Evolutionary conservation across 2,113 vertebrate genomes (phyloP), one percentile per base, ranked within the genome.

Genomic region (Ctenomys sociabilis): DNA sequence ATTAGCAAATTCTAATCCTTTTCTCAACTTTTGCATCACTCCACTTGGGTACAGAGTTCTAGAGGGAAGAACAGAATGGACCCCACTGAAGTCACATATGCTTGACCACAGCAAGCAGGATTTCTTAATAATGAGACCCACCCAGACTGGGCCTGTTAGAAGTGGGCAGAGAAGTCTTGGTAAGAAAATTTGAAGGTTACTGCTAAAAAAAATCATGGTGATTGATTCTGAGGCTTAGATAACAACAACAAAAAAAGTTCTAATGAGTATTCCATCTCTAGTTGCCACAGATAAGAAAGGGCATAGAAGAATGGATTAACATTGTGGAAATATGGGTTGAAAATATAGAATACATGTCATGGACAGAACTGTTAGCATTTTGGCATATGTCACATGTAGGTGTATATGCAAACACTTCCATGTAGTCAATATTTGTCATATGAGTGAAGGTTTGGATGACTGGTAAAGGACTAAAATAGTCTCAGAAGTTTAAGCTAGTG

Each of bases 361-460:
- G 96, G 37, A 87, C 35, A 95, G 85, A 92, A 80, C n/a, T 93
- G 26, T 66, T 95, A 97, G 95, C 8, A 84, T 97, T 95, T 73
- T 49, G 14, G 3, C 93, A 17, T 91, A 16, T 85, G 43, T 57
- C 14, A 26, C 26, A 45, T 83, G 3, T 40, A 4, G 70, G 19
- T n/a, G 30, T 11, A 17, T 3, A 1, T 54, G 35, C 35, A 17
- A 19, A n/a, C 64, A 14, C 13, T 70, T 37, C 24, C n/a, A 28
- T 13, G 1, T 8, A 17, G 4, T 77, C 13, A 6, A 30, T 10
- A 24, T 30, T 8, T 97, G 92, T 89, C 95, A 93, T 95, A 12
- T 45, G 30, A 93, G 43, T 94, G 78, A 96, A 97, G 97, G 97
- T 97, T 85, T 88, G 86, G 90, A 70, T 88, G 40, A 63, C 78